Conservation (phyloP, 2,797 vertebrate genomes). For the Mastacembelus armatus region DNA sequence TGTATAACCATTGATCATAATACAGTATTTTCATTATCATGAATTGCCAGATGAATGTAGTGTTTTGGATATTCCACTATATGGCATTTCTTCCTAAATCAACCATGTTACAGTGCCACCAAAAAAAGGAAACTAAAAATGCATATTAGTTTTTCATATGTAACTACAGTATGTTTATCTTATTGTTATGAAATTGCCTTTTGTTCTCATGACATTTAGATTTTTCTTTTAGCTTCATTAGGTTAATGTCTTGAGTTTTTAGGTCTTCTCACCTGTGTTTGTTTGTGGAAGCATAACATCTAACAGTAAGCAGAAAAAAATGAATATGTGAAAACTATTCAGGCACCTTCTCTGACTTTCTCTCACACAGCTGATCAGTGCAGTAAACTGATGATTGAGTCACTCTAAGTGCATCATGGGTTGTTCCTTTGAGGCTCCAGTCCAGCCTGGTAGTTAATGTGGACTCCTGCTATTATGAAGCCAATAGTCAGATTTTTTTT, state of each 20-base stretch:
- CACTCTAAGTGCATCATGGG: conserved; percentile 66
- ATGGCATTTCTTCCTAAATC: conserved; percentile 80
- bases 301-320: conserved; percentile 64
- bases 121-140: conserved; percentile 52
- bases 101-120: conserved; percentile 74
- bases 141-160: conserved; percentile 64
- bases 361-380: conserved; percentile 46
- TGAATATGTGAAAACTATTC: conserved; percentile 55
- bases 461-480: conserved; percentile 39
- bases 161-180: conserved; percentile 67
- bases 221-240: conserved; percentile 47
- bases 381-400: conserved; percentile 47
- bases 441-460: conserved; percentile 45
- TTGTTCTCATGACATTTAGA: conserved; percentile 48
- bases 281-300: conserved; percentile 68
- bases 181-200: conserved; percentile 69
- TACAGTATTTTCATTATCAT: conserved; percentile 74
- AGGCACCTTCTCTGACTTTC: conserved; percentile 69
- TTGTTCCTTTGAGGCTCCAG: conserved; percentile 55
- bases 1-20: conserved; percentile 69
- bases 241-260: conserved; percentile 29
- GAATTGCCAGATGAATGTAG: conserved; percentile 77
- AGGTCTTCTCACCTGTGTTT: conserved; percentile 54
- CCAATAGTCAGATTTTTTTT: conserved; percentile 50
- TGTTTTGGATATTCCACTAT: conserved; percentile 74